Evolutionary conservation across 2,113 vertebrate species (phyloP), one percentile per base, ranked within the genome.

Genomic region (Catharus minimus): DNA sequence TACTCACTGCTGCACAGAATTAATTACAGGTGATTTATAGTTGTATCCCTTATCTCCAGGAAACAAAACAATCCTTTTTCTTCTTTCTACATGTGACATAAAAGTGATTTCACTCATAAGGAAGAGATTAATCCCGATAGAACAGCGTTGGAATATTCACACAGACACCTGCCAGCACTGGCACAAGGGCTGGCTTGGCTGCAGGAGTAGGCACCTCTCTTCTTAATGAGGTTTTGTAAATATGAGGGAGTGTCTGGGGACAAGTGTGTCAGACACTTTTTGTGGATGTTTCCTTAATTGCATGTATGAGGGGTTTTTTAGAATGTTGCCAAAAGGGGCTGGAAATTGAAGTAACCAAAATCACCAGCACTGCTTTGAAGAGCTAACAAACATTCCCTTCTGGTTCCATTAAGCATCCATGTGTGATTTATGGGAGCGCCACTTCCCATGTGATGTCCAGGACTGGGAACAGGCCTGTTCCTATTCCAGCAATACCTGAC

Each of bases 301-400:
- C 22, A 11, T 7, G 2, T 1, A 6, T 15, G 17, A 61, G 64
- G 50, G 28, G 4, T 23, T 74, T 69, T 32, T 61, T 47, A 60
- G 26, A n/a, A 4, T 8, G 3, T 56, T 78, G 33, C 26, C 80
- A 38, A 24, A 69, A 30, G 5, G 2, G 19, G 5, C 8, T 69
- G 18, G 23, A 19, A 53, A 32, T 10, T 0, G 0, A 21, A 27
- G 18, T 11, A 55, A 19, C 12, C 7, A 9, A n/a, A 84, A 5
- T 69, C 38, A 47, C 10, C 50, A 66, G 22, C 50, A 15, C 19
- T 32, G 3, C 13, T 61, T 80, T 24, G 41, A 46, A 65, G 36
- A 79, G n/a, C 10, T 13, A 39, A 38, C 5, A 44, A 27, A 77
- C 24, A 33, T 68, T 20, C n/a, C 30, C 4, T 3, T 62, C 28